Evolutionary conservation across 2,113 vertebrate genomes (phyloP).

Genomic region (Chionis minor): DNA sequence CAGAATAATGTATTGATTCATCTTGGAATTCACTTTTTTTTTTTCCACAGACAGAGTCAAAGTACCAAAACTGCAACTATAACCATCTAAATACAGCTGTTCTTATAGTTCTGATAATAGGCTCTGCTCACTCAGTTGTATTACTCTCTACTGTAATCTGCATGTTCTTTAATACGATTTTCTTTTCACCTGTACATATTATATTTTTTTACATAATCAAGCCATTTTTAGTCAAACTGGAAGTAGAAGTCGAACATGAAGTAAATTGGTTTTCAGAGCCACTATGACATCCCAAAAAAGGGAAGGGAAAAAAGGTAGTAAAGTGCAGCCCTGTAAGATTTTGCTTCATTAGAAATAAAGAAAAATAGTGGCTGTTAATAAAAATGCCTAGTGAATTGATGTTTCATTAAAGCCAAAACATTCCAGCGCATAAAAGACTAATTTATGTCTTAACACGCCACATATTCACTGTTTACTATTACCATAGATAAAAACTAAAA

Average conservation of each 20-base stretch:
- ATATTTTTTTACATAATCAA: not conserved
- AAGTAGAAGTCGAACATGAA: not conserved
- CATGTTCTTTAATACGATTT: not conserved
- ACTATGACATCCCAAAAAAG: not conserved
- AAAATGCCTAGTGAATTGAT: not conserved
- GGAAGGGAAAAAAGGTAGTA: not conserved
- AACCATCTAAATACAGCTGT: not conserved
- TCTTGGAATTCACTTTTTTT: not conserved
- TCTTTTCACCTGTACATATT: not conserved
- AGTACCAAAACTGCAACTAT: not conserved
- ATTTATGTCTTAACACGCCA: not conserved
- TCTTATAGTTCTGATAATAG: not conserved
- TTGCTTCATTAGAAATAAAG: not conserved
- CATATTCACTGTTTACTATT: not conserved
- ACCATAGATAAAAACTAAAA: not conserved
- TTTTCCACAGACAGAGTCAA: not conserved
- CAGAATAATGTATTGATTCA: not conserved
- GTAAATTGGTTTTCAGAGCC: not conserved
- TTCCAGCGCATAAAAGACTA: not conserved
- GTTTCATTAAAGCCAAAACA: not conserved
- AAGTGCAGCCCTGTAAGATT: not conserved
- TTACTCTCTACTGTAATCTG: not conserved
- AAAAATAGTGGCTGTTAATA: not conserved
- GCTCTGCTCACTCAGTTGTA: not conserved
- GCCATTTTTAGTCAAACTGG: not conserved